phyloP scores from a whole-genome alignment of 2,113 vertebrate species.

The Megaceryle maxima region DNA sequence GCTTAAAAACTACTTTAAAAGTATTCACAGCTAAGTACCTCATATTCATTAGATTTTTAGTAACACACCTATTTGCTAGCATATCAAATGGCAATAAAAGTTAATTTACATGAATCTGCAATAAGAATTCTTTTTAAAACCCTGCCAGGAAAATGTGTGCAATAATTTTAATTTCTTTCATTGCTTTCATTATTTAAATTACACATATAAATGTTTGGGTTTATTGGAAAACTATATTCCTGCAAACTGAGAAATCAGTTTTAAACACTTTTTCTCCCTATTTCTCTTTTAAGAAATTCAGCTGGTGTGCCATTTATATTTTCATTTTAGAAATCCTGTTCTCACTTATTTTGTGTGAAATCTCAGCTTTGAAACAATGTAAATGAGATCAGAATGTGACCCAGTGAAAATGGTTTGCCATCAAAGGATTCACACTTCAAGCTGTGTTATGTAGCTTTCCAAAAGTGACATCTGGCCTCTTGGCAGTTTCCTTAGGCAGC shows the following conservation, averaged over 20 bases:
- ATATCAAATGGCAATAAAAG: background rate
- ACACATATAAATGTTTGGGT: background rate
- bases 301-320: background rate
- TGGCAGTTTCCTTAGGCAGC: slow-evolving; percentile 59
- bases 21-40: background rate
- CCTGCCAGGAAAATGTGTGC: background rate
- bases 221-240: background rate
- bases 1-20: background rate
- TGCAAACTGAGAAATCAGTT: background rate
- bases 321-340: background rate
- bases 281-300: background rate
- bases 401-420: slow-evolving; percentile 43
- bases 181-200: slow-evolving; percentile 27
- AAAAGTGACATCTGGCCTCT: slow-evolving; percentile 64
- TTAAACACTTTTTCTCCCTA: background rate
- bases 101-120: background rate
- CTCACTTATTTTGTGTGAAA: background rate
- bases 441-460: slow-evolving; percentile 48
- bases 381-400: slow-evolving; percentile 51
- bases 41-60: background rate
- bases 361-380: slow-evolving; percentile 24
- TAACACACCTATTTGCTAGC: background rate
- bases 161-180: background rate
- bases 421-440: slow-evolving; percentile 49
- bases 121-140: background rate